phyloP scores from a whole-genome alignment of 2,888 invertebrate species.

The Siphonodentalium dalli region DNA sequence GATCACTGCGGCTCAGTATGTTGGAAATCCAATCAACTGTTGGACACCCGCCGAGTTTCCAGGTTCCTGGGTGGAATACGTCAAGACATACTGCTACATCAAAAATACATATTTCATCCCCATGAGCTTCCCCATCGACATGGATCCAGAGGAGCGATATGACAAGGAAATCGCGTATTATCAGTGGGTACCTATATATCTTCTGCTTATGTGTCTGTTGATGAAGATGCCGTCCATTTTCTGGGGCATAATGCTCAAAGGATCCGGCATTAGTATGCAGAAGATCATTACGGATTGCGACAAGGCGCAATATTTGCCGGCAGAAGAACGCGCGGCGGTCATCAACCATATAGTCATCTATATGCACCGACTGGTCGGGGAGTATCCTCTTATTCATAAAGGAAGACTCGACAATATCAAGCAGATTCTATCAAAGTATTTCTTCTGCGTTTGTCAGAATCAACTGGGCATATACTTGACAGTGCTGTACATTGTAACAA shows the following conservation, averaged over 20 bases:
- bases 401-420: too few species aligned
- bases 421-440: too few species aligned
- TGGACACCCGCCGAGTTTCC: slow-evolving; percentile 33
- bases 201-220: slow-evolving; percentile 29
- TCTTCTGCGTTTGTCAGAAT: too few species aligned
- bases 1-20: slow-evolving; percentile 32
- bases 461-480: too few species aligned
- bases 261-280: slow-evolving; percentile 31
- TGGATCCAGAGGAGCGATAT: slow-evolving; percentile 17
- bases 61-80: slow-evolving; percentile 28
- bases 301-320: too few species aligned
- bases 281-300: slow-evolving; percentile 35
- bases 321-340: too few species aligned
- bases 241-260: slow-evolving; percentile 29
- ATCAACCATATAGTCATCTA: too few species aligned
- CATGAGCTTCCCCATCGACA: slow-evolving; percentile 28
- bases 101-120: slow-evolving; percentile 33
- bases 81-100: slow-evolving; percentile 32
- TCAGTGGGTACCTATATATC: slow-evolving; percentile 32
- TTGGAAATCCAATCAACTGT: slow-evolving; percentile 35
- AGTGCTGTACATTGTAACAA: too few species aligned
- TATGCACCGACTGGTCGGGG: too few species aligned
- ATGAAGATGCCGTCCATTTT: slow-evolving; percentile 34
- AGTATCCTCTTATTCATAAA: too few species aligned
- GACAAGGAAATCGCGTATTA: slow-evolving; percentile 33